These are phyloP conservation scores for Bombus superbus DNA, from an alignment of 1,140 invertebrate genomes.

Conservation along the genomic window DNA sequence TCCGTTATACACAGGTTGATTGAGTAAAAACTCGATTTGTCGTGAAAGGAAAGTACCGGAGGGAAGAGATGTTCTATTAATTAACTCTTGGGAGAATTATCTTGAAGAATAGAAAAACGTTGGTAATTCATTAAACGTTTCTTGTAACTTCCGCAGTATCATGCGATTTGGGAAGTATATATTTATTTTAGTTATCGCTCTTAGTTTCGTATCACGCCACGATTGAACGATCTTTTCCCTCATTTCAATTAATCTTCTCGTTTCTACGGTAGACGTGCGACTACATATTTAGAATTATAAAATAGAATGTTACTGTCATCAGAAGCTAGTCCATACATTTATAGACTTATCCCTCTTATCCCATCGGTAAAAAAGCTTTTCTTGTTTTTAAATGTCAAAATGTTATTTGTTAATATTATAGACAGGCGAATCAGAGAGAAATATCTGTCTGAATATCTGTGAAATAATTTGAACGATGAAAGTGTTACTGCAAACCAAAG, in stretches of 20 bases:
- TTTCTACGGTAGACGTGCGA: background rate
- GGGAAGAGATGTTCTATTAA: background rate
- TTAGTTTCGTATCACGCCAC: background rate
- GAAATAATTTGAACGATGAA: too few relatives aligned
- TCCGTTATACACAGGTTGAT: too few relatives aligned
- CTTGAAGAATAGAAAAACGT: background rate
- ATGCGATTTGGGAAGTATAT: too few relatives aligned
- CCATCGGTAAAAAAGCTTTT: background rate
- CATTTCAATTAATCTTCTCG: background rate
- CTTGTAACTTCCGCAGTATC: too few relatives aligned
- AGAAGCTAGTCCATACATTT: background rate
- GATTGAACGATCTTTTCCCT: background rate
- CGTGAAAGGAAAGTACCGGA: background rate
- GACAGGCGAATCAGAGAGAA: too few relatives aligned
- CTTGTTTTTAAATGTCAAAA: background rate
- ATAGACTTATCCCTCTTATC: background rate
- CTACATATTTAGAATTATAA: background rate
- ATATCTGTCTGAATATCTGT: too few relatives aligned
- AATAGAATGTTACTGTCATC: background rate
- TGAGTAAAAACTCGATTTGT: background rate
- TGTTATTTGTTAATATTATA: background rate
- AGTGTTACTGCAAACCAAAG: background rate
- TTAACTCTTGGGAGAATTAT: background rate
- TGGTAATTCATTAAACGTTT: too few relatives aligned
- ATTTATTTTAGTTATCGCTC: background rate